Evolutionary conservation across 1,140 invertebrate genomes (phyloP).

Genomic region (Hesperophylax magnus): DNA sequence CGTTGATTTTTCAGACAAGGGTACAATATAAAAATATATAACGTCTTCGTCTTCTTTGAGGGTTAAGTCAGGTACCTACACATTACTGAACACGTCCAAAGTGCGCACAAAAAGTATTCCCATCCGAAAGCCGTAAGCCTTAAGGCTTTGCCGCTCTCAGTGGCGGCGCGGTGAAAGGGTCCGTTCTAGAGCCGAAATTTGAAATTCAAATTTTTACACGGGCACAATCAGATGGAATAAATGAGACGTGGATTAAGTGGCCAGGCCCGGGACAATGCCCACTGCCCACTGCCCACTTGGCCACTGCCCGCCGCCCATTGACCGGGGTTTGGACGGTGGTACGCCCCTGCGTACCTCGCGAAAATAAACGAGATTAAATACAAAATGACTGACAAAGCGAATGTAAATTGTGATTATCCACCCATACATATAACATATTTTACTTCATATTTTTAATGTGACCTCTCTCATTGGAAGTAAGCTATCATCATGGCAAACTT

Average conservation of each 20-base stretch:
- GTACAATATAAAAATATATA: too few relatives aligned
- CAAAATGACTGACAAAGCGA: not conserved
- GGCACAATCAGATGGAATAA: constrained; percentile 52
- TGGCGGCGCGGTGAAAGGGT: constrained; percentile 17
- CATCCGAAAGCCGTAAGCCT: not conserved
- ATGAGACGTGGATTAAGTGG: constrained; percentile 55
- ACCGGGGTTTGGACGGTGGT: not conserved
- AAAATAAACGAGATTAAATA: too few relatives aligned
- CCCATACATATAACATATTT: too few relatives aligned
- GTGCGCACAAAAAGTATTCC: constrained; percentile 1
- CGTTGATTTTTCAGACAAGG: too few relatives aligned
- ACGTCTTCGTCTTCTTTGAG: too few relatives aligned
- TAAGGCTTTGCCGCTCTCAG: constrained; percentile 13
- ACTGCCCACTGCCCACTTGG: not conserved
- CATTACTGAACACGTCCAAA: constrained; percentile 1
- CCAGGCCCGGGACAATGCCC: constrained; percentile 18
- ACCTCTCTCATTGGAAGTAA: not conserved
- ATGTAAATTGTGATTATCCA: too few relatives aligned
- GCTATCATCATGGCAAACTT: too few relatives aligned
- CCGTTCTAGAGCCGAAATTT: constrained; percentile 21
- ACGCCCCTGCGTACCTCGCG: not conserved
- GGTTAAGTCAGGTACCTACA: not conserved
- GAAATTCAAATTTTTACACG: constrained; percentile 50
- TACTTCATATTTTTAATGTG: not conserved
- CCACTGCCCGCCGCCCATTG: not conserved